Evolutionary conservation across 2,113 vertebrate genomes (phyloP), one percentile per base, ranked within the genome.

Genomic region (Phodopus roborovskii): DNA sequence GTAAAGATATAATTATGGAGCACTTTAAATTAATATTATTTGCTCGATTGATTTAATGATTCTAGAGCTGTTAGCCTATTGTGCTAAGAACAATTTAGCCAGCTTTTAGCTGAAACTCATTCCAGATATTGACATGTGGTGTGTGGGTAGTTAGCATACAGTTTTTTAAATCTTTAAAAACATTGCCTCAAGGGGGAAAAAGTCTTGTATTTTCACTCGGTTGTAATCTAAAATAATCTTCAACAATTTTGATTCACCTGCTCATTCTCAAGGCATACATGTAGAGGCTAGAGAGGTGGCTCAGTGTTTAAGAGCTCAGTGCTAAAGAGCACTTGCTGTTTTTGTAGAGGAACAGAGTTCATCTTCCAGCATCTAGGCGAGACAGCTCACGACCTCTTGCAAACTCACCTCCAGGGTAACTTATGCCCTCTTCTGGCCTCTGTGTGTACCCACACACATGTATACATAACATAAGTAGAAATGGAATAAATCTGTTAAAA

Each of bases 1-100:
- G 96, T 96, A 98, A 98, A 98, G 96, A 92, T 93, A 83, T 97
- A 98, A 98, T 98, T 98, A 98, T 56, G 78, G 94, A 24, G 78
- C 70, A 71, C 90, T 97, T 96, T 97, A 97, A 97, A 96, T 94
- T 96, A 96, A 15, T 97, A 91, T 97, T 98, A 97, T 98, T 98
- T 97, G 74, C 94, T 93, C 94, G 97, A 95, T 90, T 90, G 94
- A 86, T 22, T 96, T 92, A 97, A 97, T 94, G 92, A 94, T 95
- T 98, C 95, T 97, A 96, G 96, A 96, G 96, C 98, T 97, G n/a
- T 95, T 97, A 87, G 91, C 26, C 66, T 97, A 71, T 91, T 97
- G 97, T 93, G 60, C 8, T 78, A 84, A 97, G 96, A 88, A 96
- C 92, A 98, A 36, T 90, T 95, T 95, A 93, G 58, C 92, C n/a